These are phyloP conservation scores for Dendrolimus punctatus DNA, from an alignment of 1,140 invertebrate species.

Conservation along the genomic window DNA sequence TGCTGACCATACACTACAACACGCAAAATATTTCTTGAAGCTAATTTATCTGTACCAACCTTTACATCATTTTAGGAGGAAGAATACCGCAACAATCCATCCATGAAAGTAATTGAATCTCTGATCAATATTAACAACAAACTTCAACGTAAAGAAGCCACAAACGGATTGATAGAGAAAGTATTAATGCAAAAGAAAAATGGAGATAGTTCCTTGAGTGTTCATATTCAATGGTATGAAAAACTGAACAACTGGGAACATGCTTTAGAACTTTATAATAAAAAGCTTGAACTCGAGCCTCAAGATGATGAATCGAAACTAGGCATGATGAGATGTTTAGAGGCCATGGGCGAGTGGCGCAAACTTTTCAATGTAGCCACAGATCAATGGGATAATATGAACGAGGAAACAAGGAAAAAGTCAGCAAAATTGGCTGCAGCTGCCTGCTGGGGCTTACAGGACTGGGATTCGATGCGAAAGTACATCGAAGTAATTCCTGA, in stretches of 20 bases:
- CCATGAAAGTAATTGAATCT: slow-evolving; percentile 89
- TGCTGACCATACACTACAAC: no score
- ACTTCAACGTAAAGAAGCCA: slow-evolving; percentile 97
- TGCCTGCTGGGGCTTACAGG: slow-evolving; percentile 94
- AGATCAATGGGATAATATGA: slow-evolving; percentile 81
- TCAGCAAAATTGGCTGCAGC: slow-evolving; percentile 95
- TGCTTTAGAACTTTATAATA: slow-evolving; percentile 90
- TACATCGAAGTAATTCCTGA: slow-evolving; percentile 89
- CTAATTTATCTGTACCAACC: no score
- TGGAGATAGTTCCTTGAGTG: slow-evolving; percentile 75
- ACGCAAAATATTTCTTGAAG: no score
- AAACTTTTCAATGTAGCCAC: slow-evolving; percentile 82
- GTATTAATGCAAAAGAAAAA: slow-evolving; percentile 86
- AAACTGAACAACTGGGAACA: slow-evolving; percentile 99
- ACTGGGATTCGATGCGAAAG: slow-evolving; percentile 94
- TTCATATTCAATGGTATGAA: slow-evolving; percentile 98
- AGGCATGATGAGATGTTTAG: slow-evolving; percentile 97
- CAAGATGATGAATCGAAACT: slow-evolving; percentile 87
- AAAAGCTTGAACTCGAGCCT: slow-evolving; percentile 76
- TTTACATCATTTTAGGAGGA: slow-evolving; percentile 80
- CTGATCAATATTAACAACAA: slow-evolving; percentile 99
- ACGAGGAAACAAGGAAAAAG: slow-evolving; percentile 80
- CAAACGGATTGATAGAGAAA: slow-evolving; percentile 91
- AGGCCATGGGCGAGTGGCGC: slow-evolving; percentile 97
- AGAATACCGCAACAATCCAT: slow-evolving; percentile 83